phyloP scores from a whole-genome alignment of 2,797 vertebrate species.

The Clamator glandarius region DNA sequence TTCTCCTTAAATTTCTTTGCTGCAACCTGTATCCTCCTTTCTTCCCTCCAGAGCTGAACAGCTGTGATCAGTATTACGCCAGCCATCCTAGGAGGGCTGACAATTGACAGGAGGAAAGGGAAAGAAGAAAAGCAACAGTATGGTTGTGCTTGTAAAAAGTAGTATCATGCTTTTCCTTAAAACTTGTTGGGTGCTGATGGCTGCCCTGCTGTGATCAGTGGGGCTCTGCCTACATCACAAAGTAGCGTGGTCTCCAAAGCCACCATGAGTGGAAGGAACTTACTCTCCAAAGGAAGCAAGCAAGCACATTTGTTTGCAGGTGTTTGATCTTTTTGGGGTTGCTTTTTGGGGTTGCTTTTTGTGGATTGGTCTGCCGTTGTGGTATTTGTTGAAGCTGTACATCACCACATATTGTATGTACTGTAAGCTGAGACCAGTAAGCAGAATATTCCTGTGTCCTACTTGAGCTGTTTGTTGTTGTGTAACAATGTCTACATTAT shows the following conservation, averaged over 20 bases:
- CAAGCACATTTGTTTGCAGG: background rate
- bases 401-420: background rate
- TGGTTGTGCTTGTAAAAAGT: background rate
- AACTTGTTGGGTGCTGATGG: background rate
- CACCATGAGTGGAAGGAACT: background rate
- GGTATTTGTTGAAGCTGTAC: background rate
- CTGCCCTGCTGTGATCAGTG: background rate
- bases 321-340: background rate
- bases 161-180: background rate
- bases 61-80: background rate
- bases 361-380: background rate
- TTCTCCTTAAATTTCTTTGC: background rate
- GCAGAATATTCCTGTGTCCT: background rate
- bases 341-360: background rate
- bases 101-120: background rate
- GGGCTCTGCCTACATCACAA: background rate
- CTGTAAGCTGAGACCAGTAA: background rate
- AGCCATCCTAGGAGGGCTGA: background rate
- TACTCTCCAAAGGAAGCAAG: background rate
- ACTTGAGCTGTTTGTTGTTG: background rate
- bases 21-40: background rate
- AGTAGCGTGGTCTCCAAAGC: background rate
- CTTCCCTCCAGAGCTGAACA: background rate
- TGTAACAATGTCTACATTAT: rapidly evolving
- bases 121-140: background rate